Evolutionary conservation across 1,140 invertebrate genomes (phyloP), one percentile per base, ranked within the genome.

Genomic region (Harlomillsia oculata): DNA sequence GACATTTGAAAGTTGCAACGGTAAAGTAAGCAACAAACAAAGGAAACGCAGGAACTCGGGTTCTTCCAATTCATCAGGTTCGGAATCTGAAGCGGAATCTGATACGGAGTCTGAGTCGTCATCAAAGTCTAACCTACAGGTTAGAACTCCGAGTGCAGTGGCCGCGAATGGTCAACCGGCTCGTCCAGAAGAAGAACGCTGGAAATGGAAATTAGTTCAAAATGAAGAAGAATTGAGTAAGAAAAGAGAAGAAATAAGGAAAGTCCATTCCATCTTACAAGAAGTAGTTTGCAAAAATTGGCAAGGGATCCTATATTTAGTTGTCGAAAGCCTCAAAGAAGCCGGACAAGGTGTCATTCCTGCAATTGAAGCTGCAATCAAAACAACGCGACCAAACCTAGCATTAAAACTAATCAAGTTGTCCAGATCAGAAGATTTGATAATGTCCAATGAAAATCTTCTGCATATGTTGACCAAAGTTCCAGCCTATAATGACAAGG

Each of bases 331-430:
- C 23, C 26, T 72, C 2, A 65, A 68, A 28, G 63, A 67, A 23
- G 29, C 57, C 1, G 66, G 68, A 23, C 37, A 52, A 23, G 60
- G 65, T 11, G 54, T 62, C 26, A 65, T 52, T 16, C 44, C 63
- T 45, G 65, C 61, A 56, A 60, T 72, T 50, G 62, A 68, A 40
- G 68, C 69, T 62, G 72, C 75, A 6, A 55, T 77, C 25, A 67
- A 67, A 59, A 69, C 69, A 20, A 68, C 67, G 29, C 71, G 74
- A 62, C 71, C 70, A 37, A 69, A 75, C 49, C 62, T 76, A 14
- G 71, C 70, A 13, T 56, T 72, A 29, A 69, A 74, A 29, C 62
- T 76, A 6, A 63, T 76, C 23, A 63, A 70, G 16, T 63, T 51
- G 40, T 57, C 59, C n/a, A 18, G n/a, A 1, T 23, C 25, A 11